Base-by-base conservation (phyloP, 2,888 invertebrate species). In the Xylota segnis region DNA sequence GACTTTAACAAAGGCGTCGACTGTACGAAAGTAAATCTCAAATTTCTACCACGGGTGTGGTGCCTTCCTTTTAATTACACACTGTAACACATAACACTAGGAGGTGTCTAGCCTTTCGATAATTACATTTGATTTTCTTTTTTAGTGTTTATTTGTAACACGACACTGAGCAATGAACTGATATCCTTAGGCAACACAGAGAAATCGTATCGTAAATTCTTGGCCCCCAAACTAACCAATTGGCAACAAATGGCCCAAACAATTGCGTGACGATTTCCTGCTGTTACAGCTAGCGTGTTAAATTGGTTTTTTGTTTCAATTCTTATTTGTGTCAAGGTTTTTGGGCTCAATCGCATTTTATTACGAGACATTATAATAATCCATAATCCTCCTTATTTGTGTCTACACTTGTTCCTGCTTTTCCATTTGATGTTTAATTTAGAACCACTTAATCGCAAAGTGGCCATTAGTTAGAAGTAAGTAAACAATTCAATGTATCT, bases 281-380 rank as follows among this genome's bases (percentile, higher is more conserved):
- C 6, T 23, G n/a, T 18, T 29, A 12, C 6, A 29, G n/a, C 6
- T 29, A 27, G n/a, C 27, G n/a, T 23, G 12, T 12, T 9, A 10
- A 10, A 52, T n/a, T n/a, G n/a, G n/a, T 5, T 54, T n/a, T 4
- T 3, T 52, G 9, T 56, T 29, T 5, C 5, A n/a, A 6, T 10
- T 23, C 9, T 56, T n/a, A n/a, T n/a, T 0, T 14, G 56, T 32
- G 56, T 56, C 56, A 56, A 56, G 56, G 56, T 32, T 32, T 6
- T 23, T 23, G 23, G 9, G 14, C 16, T 10, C 32, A 56, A 56
- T 32, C 56, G 14, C 56, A 56, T 56, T 56, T 32, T 9, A 32
- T 32, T 16, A 32, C 29, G 32, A 32, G 56, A 56, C 56, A 29
- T 32, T 32, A 32, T 6, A 56, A 56, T 14, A 16, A 32, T 32